Evolutionary conservation across 2,888 invertebrate genomes (phyloP), one percentile per base, ranked within the genome.

Genomic region (Crepidodera aurea): DNA sequence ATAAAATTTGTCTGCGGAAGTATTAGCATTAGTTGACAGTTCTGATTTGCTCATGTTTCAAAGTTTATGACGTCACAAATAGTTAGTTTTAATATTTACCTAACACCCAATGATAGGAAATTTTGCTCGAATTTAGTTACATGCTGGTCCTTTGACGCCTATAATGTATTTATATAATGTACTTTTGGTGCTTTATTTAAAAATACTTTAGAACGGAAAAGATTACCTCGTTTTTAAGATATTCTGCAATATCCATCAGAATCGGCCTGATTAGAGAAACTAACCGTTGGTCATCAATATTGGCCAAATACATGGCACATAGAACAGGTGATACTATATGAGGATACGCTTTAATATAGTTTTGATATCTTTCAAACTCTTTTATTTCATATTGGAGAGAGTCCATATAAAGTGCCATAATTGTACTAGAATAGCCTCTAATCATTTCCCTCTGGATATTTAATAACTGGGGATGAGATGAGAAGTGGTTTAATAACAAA

Each of bases 401-500:
- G 5, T 37, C 37, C 10, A 22, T 22, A 6, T 6, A 22, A 2
- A 4, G 3, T 22, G 22, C 22, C 2, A 22, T 22, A 2, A 22
- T 22, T 4, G 22, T 22, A 22, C 3, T 2, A 22, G 22, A 2
- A 22, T 22, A 22, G 22, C 6, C 22, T 6, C 22, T 22, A 22
- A 22, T 2, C 6, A 29, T 4, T 54, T 40, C 40, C 27, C n/a
- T 54, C 13, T 29, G 42, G 5, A 54, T 54, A 29, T 37, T 54
- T 5, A 18, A 13, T 8, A 16, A 42, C 13, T 42, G 54, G 1
- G 54, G 42, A 29, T 54, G 54, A 7, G 19, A 15, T n/a, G 27
- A 27, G 16, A 54, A 16, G 25, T 54, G 25, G 7, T 54, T 54
- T n/a, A 54, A 13, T 8, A 54, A 12, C 8, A 54, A 18, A 16